Conservation (phyloP, 2,797 vertebrate species). For the Channa striata region DNA sequence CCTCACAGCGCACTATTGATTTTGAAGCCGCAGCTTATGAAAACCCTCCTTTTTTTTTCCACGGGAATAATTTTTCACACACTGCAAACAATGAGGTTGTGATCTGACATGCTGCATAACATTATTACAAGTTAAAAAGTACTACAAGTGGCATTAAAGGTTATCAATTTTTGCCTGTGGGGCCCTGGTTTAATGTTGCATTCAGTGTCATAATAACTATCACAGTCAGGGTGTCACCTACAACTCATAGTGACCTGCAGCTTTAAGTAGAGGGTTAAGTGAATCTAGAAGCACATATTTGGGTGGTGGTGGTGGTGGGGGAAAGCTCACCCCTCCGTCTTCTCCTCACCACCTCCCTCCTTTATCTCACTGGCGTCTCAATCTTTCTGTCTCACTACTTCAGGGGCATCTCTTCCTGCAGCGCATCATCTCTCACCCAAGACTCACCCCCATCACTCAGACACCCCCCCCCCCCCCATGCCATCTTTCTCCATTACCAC, state of each 20-base stretch:
- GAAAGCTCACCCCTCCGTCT: slow-evolving; percentile 14
- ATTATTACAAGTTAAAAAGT: slow-evolving; percentile 71
- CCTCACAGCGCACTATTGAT: slow-evolving; percentile 75
- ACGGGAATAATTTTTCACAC: slow-evolving; percentile 62
- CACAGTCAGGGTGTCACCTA: slow-evolving; percentile 41
- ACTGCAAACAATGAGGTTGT: slow-evolving; percentile 58
- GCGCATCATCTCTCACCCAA: slow-evolving; percentile 59
- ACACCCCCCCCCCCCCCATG: slow-evolving; percentile 36
- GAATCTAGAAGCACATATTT: slow-evolving; percentile 69
- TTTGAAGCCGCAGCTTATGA: slow-evolving; percentile 66
- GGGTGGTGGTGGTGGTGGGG: slow-evolving; percentile 24
- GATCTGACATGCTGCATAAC: slow-evolving; percentile 62
- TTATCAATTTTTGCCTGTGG: slow-evolving; percentile 69
- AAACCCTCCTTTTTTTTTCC: slow-evolving; percentile 43
- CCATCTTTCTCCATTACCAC: slow-evolving; percentile 70
- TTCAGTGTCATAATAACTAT: slow-evolving; percentile 80
- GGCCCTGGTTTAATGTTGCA: slow-evolving; percentile 72
- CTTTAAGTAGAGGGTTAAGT: slow-evolving; percentile 53
- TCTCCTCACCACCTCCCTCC: background rate
- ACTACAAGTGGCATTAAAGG: slow-evolving; percentile 70
- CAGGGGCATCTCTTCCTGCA: slow-evolving; percentile 47
- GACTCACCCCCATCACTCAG: slow-evolving; percentile 38
- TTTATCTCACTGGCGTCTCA: slow-evolving; percentile 45
- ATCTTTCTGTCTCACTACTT: slow-evolving; percentile 57
- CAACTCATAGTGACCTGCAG: slow-evolving; percentile 71